Conservation (phyloP, 1,140 invertebrate genomes). For the Penaeus japonicus region DNA sequence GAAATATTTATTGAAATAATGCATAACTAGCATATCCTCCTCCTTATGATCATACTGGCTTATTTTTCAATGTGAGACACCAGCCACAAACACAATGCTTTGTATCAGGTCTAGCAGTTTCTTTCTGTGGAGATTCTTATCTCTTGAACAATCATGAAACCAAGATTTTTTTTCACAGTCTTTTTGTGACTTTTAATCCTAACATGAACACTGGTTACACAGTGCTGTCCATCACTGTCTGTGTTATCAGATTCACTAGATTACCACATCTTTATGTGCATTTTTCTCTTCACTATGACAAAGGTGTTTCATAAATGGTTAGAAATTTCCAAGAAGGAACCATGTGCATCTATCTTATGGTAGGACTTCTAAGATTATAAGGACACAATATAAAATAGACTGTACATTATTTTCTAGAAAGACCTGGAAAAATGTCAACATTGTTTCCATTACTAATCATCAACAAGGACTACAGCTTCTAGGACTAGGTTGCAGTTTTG, state of each 20-base stretch:
- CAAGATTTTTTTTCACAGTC: too few species aligned
- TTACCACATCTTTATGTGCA: not conserved
- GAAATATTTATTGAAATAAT: too few species aligned
- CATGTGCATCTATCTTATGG: slow-evolving; percentile 44
- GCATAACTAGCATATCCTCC: too few species aligned
- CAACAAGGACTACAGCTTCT: slow-evolving; percentile 51
- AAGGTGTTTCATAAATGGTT: slow-evolving; percentile 48
- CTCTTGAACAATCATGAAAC: too few species aligned
- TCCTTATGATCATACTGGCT: too few species aligned
- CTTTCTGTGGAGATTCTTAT: too few species aligned
- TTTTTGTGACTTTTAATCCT: too few species aligned
- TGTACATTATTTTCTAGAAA: slow-evolving; percentile 56
- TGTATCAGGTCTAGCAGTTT: too few species aligned
- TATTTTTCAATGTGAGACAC: too few species aligned
- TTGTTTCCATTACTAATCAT: slow-evolving; percentile 43
- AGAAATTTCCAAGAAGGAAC: slow-evolving; percentile 49
- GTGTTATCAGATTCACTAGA: not conserved
- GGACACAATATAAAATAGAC: slow-evolving; percentile 57
- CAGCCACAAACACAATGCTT: too few species aligned
- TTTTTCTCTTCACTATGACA: slow-evolving; percentile 7
- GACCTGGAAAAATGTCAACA: slow-evolving; percentile 48
- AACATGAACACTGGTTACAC: too few species aligned
- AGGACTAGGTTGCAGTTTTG: slow-evolving; percentile 57
- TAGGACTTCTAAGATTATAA: slow-evolving; percentile 36
- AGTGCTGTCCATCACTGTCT: not conserved